phyloP scores from a whole-genome alignment of 2,888 invertebrate genomes.

The Euzophera pinguis region DNA sequence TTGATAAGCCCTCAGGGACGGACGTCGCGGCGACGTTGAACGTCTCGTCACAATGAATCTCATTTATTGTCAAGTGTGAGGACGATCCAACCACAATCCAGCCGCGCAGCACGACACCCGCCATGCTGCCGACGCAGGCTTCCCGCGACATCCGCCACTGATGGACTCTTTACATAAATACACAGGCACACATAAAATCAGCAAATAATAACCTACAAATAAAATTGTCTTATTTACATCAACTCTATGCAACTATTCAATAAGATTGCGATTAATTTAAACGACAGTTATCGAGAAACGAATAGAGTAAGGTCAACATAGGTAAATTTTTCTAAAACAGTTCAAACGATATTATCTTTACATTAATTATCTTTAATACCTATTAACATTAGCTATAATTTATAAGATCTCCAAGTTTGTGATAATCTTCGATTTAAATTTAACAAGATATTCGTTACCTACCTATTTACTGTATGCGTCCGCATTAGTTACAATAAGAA shows the following conservation, averaged over 20 bases:
- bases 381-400: conserved; percentile 79
- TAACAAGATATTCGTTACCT: conserved; percentile 77
- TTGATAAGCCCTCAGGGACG: conserved; percentile 33
- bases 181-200: conserved; percentile 68
- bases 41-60: neutral
- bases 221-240: conserved; percentile 66
- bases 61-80: conserved; percentile 6
- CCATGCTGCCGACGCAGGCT: too few relatives aligned
- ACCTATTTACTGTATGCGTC: conserved; percentile 65
- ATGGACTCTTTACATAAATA: conserved; percentile 43
- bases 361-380: conserved; percentile 69
- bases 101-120: too few relatives aligned
- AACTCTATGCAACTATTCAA: conserved; percentile 66
- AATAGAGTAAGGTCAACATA: conserved; percentile 71
- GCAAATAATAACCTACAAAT: conserved; percentile 65
- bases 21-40: conserved; percentile 18
- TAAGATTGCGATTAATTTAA: conserved; percentile 60
- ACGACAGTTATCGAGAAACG: conserved; percentile 60
- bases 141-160: conserved; percentile 32
- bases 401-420: conserved; percentile 73
- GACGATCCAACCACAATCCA: neutral
- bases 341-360: conserved; percentile 70
- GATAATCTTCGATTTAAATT: conserved; percentile 71
- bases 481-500: conserved; percentile 57
- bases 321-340: conserved; percentile 80